A percentile compares a stretch with the other conserved stretches of the same genome.
Evolutionary conservation across 2,113 vertebrate genomes (phyloP).

Genomic region (Sigmodon hispidus): DNA sequence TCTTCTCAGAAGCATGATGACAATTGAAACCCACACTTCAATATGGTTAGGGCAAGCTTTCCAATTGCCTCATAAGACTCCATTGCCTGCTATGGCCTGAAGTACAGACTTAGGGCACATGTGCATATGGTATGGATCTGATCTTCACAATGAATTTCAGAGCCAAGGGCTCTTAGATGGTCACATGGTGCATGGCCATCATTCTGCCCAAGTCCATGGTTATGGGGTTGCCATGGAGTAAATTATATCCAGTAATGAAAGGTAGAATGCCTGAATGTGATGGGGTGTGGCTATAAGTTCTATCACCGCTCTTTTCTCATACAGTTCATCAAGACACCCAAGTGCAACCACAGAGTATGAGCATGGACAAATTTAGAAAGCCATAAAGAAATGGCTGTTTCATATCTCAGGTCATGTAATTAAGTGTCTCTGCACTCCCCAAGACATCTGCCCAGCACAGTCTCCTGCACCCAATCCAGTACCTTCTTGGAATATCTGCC

Average conservation of each 20-base stretch:
- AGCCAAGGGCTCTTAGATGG: accelerated
- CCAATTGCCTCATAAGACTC: not conserved
- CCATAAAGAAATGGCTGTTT: not conserved
- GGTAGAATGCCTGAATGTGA: accelerated
- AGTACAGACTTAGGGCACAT: accelerated
- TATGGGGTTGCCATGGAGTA: accelerated
- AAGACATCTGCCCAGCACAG: accelerated
- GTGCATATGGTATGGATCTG: accelerated
- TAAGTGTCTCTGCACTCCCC: not conserved
- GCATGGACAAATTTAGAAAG: not conserved
- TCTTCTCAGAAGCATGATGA: not conserved
- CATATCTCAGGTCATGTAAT: accelerated
- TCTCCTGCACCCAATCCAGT: accelerated
- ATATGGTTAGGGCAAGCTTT: not conserved
- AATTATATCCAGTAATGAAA: accelerated
- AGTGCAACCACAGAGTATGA: not conserved
- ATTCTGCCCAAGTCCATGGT: not conserved
- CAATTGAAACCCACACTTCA: not conserved
- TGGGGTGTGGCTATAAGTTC: not conserved
- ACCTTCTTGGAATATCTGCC: accelerated
- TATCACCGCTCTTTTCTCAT: not conserved
- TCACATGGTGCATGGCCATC: not conserved
- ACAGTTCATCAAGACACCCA: not conserved
- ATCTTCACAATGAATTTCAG: not conserved
- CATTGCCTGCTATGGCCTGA: not conserved